Base-by-base conservation (phyloP, 2,113 vertebrate genomes). In the Alligator mississippiensis region DNA sequence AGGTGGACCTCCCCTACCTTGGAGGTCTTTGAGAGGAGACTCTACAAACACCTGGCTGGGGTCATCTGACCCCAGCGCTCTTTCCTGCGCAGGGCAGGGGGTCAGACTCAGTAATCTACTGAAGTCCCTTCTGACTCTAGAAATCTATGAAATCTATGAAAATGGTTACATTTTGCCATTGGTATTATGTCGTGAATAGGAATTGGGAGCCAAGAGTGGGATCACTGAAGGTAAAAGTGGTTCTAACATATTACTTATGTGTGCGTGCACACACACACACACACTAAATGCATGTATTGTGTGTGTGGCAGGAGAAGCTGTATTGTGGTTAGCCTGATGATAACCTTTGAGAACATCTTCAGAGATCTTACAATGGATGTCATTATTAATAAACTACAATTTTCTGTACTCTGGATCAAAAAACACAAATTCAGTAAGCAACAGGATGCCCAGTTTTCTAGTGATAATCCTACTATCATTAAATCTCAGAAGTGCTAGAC, bases 381-480 rank as follows among this genome's bases (percentile, higher is more conserved):
- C 15, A 9, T 1, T 14, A 87, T 24, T 63, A 75, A 63, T 3
- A 85, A 88, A 58, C 80, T 81, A 84, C 11, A 79, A 64, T 85
- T 80, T 77, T 63, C 68, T 87, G 76, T 66, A 64, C 30, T 59
- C 82, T 61, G 88, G 47, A 47, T 47, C 47, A 8, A 47, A 47
- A 28, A 38, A 21, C 58, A 1, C 38, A 54, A 77, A 88, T 34
- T 38, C 34, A 85, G 64, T 92, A 47, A 77, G 88, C 62, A 77
- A 75, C 9, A 47, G 72, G 5, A 47, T 2, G 22, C 55, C 85
- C 68, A 63, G 27, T 80, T 66, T 30, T 54, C 77, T 77, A 25
- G 5, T 0, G 0, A 24, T 5, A 82, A 78, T 77, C 8, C 11
- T 15, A 74, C 72, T 74, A 0, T 62, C 55, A 15, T 30, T 84